Evolutionary conservation across 2,888 invertebrate species (phyloP).

Genomic region (Cremastinae sp.): DNA sequence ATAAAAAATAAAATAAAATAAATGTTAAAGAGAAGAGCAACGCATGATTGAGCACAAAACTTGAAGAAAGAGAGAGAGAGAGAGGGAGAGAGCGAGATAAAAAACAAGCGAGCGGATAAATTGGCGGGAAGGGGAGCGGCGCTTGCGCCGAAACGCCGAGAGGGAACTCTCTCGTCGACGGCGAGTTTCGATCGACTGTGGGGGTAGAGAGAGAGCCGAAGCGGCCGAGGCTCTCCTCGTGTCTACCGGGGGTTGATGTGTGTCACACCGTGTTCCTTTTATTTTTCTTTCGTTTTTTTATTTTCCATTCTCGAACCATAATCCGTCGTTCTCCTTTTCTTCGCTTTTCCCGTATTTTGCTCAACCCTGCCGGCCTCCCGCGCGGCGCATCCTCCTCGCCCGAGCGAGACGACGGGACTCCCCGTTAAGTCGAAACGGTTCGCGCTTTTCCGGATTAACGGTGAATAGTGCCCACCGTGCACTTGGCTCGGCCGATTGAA

Average conservation of each 20-base stretch:
- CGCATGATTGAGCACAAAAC: too few species aligned
- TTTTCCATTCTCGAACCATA: slow-evolving; percentile 34
- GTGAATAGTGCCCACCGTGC: slow-evolving; percentile 2
- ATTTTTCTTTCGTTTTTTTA: slow-evolving; percentile 28
- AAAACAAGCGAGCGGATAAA: slow-evolving; percentile 43
- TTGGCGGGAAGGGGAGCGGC: slow-evolving; percentile 60
- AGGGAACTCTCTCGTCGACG: slow-evolving; percentile 53
- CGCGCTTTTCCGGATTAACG: slow-evolving; percentile 1
- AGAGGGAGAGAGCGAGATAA: slow-evolving; percentile 10
- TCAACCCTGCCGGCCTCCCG: too few species aligned
- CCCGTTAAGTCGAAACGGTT: slow-evolving; percentile 28
- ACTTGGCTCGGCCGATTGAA: neutral
- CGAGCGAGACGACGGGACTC: slow-evolving; percentile 38
- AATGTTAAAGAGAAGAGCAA: too few species aligned
- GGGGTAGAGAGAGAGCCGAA: slow-evolving; percentile 63
- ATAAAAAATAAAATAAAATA: too few species aligned
- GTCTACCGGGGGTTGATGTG: slow-evolving; percentile 48
- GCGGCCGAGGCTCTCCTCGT: slow-evolving; percentile 62
- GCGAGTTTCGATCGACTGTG: slow-evolving; percentile 72
- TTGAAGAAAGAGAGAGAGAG: neutral
- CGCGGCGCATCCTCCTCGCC: too few species aligned
- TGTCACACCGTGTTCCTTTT: slow-evolving; percentile 52
- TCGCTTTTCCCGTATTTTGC: slow-evolving; percentile 13
- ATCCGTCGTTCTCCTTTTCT: slow-evolving; percentile 22
- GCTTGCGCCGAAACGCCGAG: slow-evolving; percentile 60